phyloP scores from a whole-genome alignment of 2,888 invertebrate genomes.

The Drosophila suboccidentalis region DNA sequence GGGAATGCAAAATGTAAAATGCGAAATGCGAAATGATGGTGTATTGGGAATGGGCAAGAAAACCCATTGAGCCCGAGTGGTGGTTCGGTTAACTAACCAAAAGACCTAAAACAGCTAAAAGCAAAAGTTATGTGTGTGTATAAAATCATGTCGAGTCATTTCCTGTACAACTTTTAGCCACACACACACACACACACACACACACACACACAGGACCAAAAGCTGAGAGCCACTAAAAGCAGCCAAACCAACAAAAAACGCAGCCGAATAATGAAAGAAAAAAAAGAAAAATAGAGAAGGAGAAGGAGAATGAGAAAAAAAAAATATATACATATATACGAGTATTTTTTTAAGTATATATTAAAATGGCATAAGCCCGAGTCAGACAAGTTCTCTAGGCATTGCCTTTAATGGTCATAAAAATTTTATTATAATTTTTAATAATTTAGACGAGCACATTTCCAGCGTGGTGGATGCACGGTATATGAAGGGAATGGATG shows the following conservation, averaged over 20 bases:
- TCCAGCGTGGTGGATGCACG: background rate
- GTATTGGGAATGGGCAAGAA: slow-evolving; percentile 27
- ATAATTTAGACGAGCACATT: slow-evolving; percentile 63
- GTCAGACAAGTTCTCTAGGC: slow-evolving; percentile 33
- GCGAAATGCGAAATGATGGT: background rate
- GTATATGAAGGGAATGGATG: background rate
- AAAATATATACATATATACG: slow-evolving; percentile 14
- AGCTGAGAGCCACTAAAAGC: slow-evolving; percentile 44
- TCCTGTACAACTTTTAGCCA: slow-evolving; percentile 65
- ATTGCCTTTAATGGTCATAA: slow-evolving; percentile 73
- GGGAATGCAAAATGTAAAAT: background rate
- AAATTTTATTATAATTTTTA: slow-evolving; percentile 78
- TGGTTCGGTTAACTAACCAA: slow-evolving; percentile 63
- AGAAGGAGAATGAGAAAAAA: background rate
- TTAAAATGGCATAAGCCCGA: slow-evolving; percentile 25
- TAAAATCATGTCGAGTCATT: slow-evolving; percentile 77
- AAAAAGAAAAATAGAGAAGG: background rate
- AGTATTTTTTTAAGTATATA: slow-evolving; percentile 10
- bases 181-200: slow-evolving; percentile 19
- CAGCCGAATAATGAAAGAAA: slow-evolving; percentile 18
- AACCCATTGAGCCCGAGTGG: slow-evolving; percentile 51
- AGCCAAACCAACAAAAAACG: slow-evolving; percentile 28
- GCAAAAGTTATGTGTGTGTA: slow-evolving; percentile 57
- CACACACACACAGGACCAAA: slow-evolving; percentile 19
- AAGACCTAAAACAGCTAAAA: slow-evolving; percentile 60